A percentile compares a stretch with the other conserved stretches of the same genome.
Evolutionary conservation across 2,113 vertebrate species (phyloP).

Genomic region (Passer domesticus): DNA sequence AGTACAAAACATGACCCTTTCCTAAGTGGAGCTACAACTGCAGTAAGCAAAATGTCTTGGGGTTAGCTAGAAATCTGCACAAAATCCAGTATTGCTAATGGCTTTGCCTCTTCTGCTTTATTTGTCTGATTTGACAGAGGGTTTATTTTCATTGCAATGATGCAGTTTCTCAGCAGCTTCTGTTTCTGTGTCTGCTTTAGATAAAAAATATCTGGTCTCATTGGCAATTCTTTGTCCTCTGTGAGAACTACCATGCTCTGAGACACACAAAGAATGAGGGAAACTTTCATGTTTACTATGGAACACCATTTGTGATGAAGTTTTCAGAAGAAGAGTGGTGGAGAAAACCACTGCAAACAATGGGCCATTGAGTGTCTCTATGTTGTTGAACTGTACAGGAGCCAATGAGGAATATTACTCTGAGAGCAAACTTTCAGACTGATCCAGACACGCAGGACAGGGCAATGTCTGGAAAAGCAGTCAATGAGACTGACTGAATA

Average conservation of each 20-base stretch:
- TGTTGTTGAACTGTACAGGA: not conserved
- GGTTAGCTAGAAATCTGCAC: not conserved
- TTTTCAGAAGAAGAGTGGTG: not conserved
- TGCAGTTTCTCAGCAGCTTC: not conserved
- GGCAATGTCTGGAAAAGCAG: not conserved
- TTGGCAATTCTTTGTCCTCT: not conserved
- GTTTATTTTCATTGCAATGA: not conserved
- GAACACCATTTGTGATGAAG: not conserved
- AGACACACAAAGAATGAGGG: not conserved
- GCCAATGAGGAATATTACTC: not conserved
- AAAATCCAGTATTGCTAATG: not conserved
- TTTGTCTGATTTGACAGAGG: not conserved
- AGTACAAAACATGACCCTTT: not conserved
- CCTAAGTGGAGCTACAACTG: not conserved
- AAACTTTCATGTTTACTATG: not conserved
- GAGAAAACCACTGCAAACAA: not conserved
- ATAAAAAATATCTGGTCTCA: not conserved
- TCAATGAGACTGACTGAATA: not conserved
- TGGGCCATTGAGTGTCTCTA: not conserved
- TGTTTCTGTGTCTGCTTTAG: not conserved
- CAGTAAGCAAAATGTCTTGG: not conserved
- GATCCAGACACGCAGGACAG: not conserved
- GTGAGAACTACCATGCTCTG: not conserved
- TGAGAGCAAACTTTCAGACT: not conserved
- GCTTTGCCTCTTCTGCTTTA: not conserved